These are phyloP conservation scores for Amaurobius ferox DNA, from an alignment of 2,888 invertebrate genomes.

Conservation along the genomic window DNA sequence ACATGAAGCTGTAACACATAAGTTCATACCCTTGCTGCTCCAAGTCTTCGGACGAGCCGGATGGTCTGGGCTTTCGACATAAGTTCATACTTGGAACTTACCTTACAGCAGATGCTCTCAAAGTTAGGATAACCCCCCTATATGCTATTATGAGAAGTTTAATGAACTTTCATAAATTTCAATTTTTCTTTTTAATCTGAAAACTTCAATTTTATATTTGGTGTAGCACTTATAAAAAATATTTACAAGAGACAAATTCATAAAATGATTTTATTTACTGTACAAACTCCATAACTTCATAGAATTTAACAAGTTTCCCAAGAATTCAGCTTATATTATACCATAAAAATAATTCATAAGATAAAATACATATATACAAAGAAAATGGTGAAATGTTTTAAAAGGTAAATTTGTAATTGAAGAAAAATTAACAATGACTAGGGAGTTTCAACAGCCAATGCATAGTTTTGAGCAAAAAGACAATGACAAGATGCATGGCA, in stretches of 20 bases:
- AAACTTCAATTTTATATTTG: too few species aligned
- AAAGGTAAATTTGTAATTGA: not conserved
- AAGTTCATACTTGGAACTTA: too few species aligned
- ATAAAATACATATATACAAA: not conserved
- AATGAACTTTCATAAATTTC: too few species aligned
- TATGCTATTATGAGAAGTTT: too few species aligned
- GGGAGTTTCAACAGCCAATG: not conserved
- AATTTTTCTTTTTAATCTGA: too few species aligned
- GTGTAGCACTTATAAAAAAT: too few species aligned
- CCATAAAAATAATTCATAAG: not conserved
- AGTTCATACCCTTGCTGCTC: too few species aligned
- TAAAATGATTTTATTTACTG: slow-evolving; percentile 8
- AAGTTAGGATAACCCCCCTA: too few species aligned
- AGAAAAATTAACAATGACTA: not conserved
- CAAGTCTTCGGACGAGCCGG: too few species aligned
- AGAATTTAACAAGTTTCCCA: not conserved
- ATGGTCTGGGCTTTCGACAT: too few species aligned
- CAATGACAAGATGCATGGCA: not conserved
- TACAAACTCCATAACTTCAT: not conserved
- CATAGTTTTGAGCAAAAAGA: slow-evolving; percentile 2
- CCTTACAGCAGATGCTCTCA: too few species aligned
- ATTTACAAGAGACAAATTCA: not conserved
- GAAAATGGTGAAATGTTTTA: not conserved
- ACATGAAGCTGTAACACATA: too few species aligned
- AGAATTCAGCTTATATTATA: not conserved